phyloP scores from a whole-genome alignment of 35 echinoderm and acorn worm genomes.

The Eucidaris tribuloides region DNA sequence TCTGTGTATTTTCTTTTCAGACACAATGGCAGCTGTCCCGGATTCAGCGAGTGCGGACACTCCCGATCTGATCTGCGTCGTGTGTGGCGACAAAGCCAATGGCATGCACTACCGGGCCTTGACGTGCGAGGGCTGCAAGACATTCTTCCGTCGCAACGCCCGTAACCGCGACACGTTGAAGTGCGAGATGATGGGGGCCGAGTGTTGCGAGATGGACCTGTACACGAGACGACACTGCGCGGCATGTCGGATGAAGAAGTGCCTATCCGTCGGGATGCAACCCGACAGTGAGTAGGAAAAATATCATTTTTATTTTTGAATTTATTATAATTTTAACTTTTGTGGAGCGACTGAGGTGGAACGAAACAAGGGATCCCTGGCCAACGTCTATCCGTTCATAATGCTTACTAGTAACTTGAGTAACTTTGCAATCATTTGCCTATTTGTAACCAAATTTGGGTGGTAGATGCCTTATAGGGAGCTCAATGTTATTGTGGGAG shows the following conservation, averaged over 20 bases:
- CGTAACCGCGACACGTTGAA: conserved; percentile 53
- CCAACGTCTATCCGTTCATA: no score
- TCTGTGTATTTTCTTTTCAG: no score
- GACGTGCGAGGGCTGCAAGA: conserved; percentile 90
- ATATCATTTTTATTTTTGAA: no score
- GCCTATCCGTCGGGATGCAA: conserved; percentile 77
- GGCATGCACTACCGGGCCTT: conserved; percentile 88
- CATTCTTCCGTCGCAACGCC: conserved; percentile 79
- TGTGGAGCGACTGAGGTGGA: no score
- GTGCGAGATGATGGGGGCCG: conserved; percentile 70
- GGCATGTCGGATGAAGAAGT: conserved; percentile 81
- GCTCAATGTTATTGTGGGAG: no score
- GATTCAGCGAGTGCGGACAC: background rate
- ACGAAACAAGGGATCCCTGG: no score
- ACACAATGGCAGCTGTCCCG: no score
- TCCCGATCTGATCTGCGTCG: conserved; percentile 50
- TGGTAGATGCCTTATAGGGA: no score
- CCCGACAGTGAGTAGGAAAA: conserved; percentile 88
- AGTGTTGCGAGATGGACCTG: conserved; percentile 79
- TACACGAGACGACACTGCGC: conserved; percentile 86
- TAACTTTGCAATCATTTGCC: no score
- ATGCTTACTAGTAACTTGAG: no score
- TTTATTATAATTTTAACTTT: no score
- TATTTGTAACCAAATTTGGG: no score
- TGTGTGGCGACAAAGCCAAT: conserved; percentile 86